Evolutionary conservation across 2,113 vertebrate species (phyloP), one percentile per base, ranked within the genome.

Genomic region (Rhabdomys dilectus): DNA sequence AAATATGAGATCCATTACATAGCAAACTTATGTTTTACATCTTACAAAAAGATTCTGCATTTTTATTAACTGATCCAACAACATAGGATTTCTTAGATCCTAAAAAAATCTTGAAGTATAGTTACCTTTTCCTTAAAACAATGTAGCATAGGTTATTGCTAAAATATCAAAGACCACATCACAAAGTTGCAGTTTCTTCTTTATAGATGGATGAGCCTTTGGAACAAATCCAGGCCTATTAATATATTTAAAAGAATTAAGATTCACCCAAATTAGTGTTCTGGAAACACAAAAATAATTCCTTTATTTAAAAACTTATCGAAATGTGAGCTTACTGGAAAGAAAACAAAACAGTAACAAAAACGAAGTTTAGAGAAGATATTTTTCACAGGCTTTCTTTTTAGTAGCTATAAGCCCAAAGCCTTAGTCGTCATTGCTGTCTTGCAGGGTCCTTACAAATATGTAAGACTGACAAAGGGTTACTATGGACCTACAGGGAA

Each of bases 211-310:
- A 98, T 93, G 97, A 97, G 97, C 98, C 97, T 94, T 81, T 97
- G 95, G 82, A 97, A 51, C 97, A 98, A 98, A 98, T 98, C 97
- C 96, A 98, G 98, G 97, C 98, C 97, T 98, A 96, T 96, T 98
- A 98, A 97, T 97, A 97, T 96, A 98, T 96, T 98, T 96, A 98
- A 98, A 93, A 98, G 97, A 98, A 98, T 98, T 97, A 98, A 98
- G 93, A 98, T 97, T 98, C 93, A 98, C 97, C 97, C 97, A 98
- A 98, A 98, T 98, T 98, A 98, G 98, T 99, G 98, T 98, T 99
- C 98, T 99, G 98, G 98, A 99, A 99, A 98, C 97, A 98, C 97
- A 98, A 97, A 97, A 97, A 96, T 95, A 97, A 98, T 98, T 94
- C 96, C 77, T 97, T 98, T 97, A 94, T 93, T 98, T 98, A 97